Percentiles rank a stretch among this genome's conserved stretches.
These are phyloP conservation scores for Thunnus thynnus DNA, from an alignment of 2,113 vertebrate species.

Conservation along the genomic window DNA sequence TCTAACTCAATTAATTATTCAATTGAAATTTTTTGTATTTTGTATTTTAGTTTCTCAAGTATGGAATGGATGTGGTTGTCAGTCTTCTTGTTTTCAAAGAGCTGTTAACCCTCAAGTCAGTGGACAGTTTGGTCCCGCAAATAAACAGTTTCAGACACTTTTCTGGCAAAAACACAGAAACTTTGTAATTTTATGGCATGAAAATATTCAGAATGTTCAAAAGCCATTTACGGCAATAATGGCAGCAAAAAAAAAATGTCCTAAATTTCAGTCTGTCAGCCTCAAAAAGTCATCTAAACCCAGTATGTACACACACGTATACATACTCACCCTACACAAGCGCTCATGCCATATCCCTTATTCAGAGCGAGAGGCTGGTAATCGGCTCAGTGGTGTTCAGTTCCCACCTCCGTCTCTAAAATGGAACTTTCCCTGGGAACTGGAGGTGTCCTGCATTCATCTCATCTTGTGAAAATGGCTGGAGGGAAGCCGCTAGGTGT, in stretches of 20 bases:
- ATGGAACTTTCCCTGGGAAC: slow-evolving; percentile 61
- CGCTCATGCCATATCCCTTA: slow-evolving; percentile 1
- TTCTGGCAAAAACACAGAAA: neutral
- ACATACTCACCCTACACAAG: slow-evolving; percentile 16
- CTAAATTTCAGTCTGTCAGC: no score
- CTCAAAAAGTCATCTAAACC: neutral
- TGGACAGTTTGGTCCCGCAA: neutral
- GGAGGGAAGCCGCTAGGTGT: slow-evolving; percentile 59
- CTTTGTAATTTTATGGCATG: neutral
- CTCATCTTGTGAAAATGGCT: slow-evolving; percentile 52
- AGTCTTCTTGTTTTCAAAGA: slow-evolving; percentile 4
- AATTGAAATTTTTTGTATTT: neutral
- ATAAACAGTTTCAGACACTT: neutral
- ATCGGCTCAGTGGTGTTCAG: slow-evolving; percentile 62
- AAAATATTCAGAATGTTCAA: neutral
- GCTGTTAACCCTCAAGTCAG: slow-evolving; percentile 2
- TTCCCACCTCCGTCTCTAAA: slow-evolving; percentile 53
- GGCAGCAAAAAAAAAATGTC: neutral
- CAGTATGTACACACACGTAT: neutral
- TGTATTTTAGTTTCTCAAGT: neutral
- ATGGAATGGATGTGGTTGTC: neutral
- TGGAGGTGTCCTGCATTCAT: slow-evolving; percentile 37
- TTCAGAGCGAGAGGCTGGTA: slow-evolving; percentile 22
- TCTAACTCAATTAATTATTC: neutral
- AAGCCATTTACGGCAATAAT: no score